A percentile compares a stretch with the other conserved stretches of the same genome.
phyloP scores from a whole-genome alignment of 2,113 vertebrate genomes.

The Eurypyga helias region DNA sequence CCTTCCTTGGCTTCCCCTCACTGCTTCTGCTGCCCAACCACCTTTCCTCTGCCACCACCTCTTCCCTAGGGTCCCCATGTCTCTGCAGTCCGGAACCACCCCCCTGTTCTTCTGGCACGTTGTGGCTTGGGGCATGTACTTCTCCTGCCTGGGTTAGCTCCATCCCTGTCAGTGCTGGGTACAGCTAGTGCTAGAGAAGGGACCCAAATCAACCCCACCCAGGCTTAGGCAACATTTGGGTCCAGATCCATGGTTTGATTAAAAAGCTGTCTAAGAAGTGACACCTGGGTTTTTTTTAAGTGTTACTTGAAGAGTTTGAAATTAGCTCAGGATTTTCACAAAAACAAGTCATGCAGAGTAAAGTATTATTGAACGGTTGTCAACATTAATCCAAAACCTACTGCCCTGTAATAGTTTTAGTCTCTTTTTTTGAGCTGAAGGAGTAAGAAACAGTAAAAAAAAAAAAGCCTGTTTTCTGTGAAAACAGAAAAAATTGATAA shows the following conservation, averaged over 20 bases:
- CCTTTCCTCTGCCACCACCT: neutral
- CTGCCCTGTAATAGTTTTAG: neutral
- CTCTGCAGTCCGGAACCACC: neutral
- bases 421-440: neutral
- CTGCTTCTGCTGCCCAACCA: neutral
- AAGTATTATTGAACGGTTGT: neutral
- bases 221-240: neutral
- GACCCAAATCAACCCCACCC: neutral
- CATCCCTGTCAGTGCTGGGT: accelerated
- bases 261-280: neutral
- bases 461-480: neutral
- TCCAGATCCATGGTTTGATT: neutral
- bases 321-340: neutral
- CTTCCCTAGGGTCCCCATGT: neutral
- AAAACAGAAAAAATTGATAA: neutral
- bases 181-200: neutral
- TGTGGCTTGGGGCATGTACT: neutral
- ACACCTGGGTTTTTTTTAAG: neutral
- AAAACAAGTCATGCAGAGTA: neutral
- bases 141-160: neutral
- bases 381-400: neutral
- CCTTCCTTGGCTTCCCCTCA: neutral
- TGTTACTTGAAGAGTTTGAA: neutral
- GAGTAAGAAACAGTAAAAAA: neutral
- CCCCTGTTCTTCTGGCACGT: accelerated